Percentiles rank a stretch among this genome's conserved stretches.
Conservation (phyloP, 2,888 invertebrate genomes). For the Hypselothyrea guttata region DNA sequence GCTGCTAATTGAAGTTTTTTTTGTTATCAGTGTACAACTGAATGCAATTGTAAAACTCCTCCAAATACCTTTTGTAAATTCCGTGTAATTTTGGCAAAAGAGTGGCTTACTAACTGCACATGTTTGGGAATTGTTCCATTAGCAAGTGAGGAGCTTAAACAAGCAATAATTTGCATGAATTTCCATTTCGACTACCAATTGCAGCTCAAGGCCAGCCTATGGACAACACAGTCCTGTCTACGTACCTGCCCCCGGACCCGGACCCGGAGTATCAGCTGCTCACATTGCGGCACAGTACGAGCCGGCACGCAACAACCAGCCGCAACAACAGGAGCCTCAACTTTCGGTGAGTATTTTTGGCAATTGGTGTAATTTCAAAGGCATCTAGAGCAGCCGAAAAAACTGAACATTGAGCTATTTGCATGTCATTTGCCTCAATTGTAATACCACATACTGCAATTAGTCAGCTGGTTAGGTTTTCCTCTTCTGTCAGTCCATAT, state of each 20-base stretch:
- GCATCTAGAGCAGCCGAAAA: not conserved
- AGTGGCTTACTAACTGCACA: not conserved
- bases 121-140: not conserved
- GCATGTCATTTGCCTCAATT: too few species aligned
- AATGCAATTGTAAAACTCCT: constrained; percentile 3
- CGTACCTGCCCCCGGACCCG: constrained; percentile 40
- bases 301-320: constrained; percentile 67
- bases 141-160: not conserved
- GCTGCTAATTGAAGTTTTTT: too few species aligned
- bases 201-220: constrained; percentile 58
- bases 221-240: constrained; percentile 75
- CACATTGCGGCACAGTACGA: constrained; percentile 82
- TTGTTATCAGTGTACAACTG: not conserved
- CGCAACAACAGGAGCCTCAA: constrained; percentile 35
- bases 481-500: not conserved
- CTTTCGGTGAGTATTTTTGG: constrained; percentile 62
- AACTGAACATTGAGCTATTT: too few species aligned
- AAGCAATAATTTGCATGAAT: constrained; percentile 15
- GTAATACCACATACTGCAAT: too few species aligned
- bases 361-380: not conserved
- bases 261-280: constrained; percentile 45
- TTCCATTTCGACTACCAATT: constrained; percentile 20
- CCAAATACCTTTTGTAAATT: too few species aligned
- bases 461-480: not conserved
- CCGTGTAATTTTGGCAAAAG: not conserved